Base-by-base conservation (phyloP, 2,888 invertebrate species). In the Empis livida region DNA sequence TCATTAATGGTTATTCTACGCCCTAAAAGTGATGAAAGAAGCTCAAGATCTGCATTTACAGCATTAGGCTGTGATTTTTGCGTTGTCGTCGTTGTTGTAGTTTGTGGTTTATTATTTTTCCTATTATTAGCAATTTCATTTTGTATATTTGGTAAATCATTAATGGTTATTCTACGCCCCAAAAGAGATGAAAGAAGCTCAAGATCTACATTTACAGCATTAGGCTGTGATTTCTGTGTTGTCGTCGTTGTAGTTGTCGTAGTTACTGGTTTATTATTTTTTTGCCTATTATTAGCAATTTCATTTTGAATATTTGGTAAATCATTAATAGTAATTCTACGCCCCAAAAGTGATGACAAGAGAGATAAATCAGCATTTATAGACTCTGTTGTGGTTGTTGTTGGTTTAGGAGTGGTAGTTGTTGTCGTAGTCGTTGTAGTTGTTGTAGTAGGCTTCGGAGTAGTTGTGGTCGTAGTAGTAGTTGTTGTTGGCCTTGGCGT, bases 41-140 rank as follows among this genome's bases (percentile, higher is more conserved):
- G 42, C 40, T 52, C 47, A 0, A 57, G 45, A 35, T 54, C 46
- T 40, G 71, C 56, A 51, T 59, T 60, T 31, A 58, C 57, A 49
- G 59, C 58, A 2, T 2, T 6, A 8, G 6, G 23, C 9, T 8
- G 23, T 27, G 23, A 2, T 9, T 27, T 27, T 27, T 27, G 23
- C 6, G 23, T 27, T 6, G 23, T 27, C 2, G 6, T 8, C 2
- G 23, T 27, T 27, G 23, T 27, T 52, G 63, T 62, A 50, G 61
- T 65, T 38, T 62, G 59, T 54, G 55, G 55, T 20, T 54, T 55
- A 16, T 58, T 60, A 47, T 54, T 60, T n/a, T 13, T 52, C n/a
- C 43, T 13, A 8, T 14, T 15, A 32, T 23, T 43, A 32, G 15
- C 13, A 20, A 27, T 27, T 27, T 4, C 23, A 27, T 9, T 27